Percentiles rank a stretch among this genome's conserved stretches.
These are phyloP conservation scores for Chouioia cunea DNA, from an alignment of 2,888 invertebrate genomes.

Conservation along the genomic window DNA sequence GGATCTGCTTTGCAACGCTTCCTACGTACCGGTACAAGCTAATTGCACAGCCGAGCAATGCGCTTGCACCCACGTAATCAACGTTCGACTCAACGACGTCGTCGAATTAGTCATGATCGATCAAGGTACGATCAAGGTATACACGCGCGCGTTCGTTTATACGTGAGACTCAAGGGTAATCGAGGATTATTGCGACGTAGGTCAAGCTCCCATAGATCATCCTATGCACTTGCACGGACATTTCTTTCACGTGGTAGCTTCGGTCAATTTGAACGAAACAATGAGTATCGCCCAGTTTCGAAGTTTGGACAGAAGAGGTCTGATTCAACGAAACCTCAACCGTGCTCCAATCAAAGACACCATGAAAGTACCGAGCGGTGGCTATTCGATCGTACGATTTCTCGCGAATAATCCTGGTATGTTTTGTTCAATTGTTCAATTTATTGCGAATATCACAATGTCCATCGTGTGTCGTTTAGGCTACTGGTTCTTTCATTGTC, in stretches of 20 bases:
- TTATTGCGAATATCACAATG: too few species aligned
- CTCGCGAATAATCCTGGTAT: constrained; percentile 87
- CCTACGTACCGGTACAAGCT: too few species aligned
- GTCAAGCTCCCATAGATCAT: constrained; percentile 68
- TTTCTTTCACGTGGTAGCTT: constrained; percentile 84
- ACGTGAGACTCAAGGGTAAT: too few species aligned
- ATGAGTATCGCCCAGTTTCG: constrained; percentile 79
- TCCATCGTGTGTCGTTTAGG: constrained; percentile 71
- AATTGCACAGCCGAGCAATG: constrained; percentile 73
- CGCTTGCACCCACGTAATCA: constrained; percentile 85
- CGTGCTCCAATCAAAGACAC: constrained; percentile 88
- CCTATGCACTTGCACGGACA: constrained; percentile 90
- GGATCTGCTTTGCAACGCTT: too few species aligned
- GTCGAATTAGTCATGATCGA: constrained; percentile 89
- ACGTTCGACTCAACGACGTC: constrained; percentile 76
- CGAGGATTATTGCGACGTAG: too few species aligned
- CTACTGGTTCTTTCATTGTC: constrained; percentile 92
- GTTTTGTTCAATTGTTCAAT: not conserved
- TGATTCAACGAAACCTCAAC: constrained; percentile 78
- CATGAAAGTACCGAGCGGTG: constrained; percentile 90
- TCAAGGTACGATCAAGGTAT: constrained; percentile 74
- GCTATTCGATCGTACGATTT: constrained; percentile 87
- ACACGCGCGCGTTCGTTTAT: too few species aligned
- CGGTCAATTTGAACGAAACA: constrained; percentile 76
- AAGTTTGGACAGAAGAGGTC: constrained; percentile 77